These are phyloP conservation scores for Ormyrus thymus DNA, from an alignment of 2,888 invertebrate genomes.

Conservation along the genomic window DNA sequence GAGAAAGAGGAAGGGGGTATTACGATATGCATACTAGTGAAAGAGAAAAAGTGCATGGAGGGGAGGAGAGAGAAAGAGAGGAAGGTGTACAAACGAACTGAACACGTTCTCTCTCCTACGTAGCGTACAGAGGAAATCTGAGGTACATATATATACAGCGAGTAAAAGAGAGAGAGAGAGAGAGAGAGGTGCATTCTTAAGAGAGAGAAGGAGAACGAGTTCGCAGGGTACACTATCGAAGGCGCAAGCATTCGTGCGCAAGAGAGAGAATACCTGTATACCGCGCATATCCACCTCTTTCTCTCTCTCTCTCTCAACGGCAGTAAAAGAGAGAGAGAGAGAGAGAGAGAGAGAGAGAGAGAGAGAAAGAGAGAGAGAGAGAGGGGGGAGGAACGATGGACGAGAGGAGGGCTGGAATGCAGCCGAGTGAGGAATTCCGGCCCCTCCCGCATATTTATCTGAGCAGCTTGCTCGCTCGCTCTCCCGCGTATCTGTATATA, in stretches of 20 bases:
- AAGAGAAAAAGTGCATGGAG: slow-evolving; percentile 22
- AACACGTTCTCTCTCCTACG: slow-evolving; percentile 4
- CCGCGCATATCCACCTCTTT: slow-evolving; percentile 15
- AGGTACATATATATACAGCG: slow-evolving; percentile 16
- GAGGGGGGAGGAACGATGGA: slow-evolving; percentile 50
- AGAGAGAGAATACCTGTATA: slow-evolving; percentile 7
- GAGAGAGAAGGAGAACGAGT: slow-evolving; percentile 42
- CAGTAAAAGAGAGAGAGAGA: slow-evolving; percentile 42
- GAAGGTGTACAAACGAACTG: slow-evolving; percentile 8
- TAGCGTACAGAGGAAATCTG: slow-evolving; percentile 23
- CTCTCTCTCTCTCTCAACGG: slow-evolving; percentile 1
- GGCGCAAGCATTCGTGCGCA: slow-evolving; percentile 40
- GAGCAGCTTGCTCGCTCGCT: slow-evolving; percentile 64
- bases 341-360: slow-evolving; percentile 42
- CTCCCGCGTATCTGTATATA: slow-evolving; percentile 61
- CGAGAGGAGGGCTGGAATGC: slow-evolving; percentile 70
- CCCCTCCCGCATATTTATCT: slow-evolving; percentile 75
- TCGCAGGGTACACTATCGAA: slow-evolving; percentile 38
- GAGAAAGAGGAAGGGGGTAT: neutral
- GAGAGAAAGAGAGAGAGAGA: slow-evolving; percentile 43
- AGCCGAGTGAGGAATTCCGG: slow-evolving; percentile 75
- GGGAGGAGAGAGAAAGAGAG: neutral
- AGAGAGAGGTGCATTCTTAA: slow-evolving; percentile 30
- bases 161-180: slow-evolving; percentile 35
- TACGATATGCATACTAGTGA: slow-evolving; percentile 24